A percentile compares a stretch with the other conserved stretches of the same genome.
phyloP scores from a whole-genome alignment of 2,888 invertebrate species.

The Cactoblastis cactorum region DNA sequence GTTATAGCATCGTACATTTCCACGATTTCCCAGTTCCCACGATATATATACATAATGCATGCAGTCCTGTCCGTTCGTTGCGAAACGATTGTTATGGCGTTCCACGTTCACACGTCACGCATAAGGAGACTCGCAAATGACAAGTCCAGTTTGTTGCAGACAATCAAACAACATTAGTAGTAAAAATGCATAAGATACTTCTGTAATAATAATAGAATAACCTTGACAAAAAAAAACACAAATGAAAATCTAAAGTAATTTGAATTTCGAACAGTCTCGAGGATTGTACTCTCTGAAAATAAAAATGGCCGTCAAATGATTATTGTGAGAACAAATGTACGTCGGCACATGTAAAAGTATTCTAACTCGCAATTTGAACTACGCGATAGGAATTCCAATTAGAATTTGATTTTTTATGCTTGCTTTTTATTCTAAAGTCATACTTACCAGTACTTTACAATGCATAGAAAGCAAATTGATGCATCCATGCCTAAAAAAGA shows the following conservation, averaged over 20 bases:
- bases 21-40: slow-evolving; percentile 50
- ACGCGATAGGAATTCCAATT: slow-evolving; percentile 9
- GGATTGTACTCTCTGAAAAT: slow-evolving; percentile 14
- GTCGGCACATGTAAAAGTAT: slow-evolving; percentile 10
- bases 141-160: slow-evolving; percentile 15
- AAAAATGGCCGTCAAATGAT: slow-evolving; percentile 11
- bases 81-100: slow-evolving; percentile 37
- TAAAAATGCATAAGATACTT: neutral
- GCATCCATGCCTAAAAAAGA: no score
- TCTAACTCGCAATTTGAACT: slow-evolving; percentile 7
- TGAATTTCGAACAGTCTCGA: slow-evolving; percentile 2
- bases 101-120: slow-evolving; percentile 41
- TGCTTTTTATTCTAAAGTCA: no score
- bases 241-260: neutral
- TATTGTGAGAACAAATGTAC: slow-evolving; percentile 2
- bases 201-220: neutral
- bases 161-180: slow-evolving; percentile 8
- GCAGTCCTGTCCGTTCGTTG: slow-evolving; percentile 35
- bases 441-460: no score
- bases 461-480: no score
- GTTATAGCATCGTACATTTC: slow-evolving; percentile 34
- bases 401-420: slow-evolving; percentile 25
- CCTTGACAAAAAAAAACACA: neutral
- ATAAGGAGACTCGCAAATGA: slow-evolving; percentile 23
- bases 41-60: slow-evolving; percentile 42